phyloP scores from a whole-genome alignment of 2,797 vertebrate species.

The Pteropus rufus region DNA sequence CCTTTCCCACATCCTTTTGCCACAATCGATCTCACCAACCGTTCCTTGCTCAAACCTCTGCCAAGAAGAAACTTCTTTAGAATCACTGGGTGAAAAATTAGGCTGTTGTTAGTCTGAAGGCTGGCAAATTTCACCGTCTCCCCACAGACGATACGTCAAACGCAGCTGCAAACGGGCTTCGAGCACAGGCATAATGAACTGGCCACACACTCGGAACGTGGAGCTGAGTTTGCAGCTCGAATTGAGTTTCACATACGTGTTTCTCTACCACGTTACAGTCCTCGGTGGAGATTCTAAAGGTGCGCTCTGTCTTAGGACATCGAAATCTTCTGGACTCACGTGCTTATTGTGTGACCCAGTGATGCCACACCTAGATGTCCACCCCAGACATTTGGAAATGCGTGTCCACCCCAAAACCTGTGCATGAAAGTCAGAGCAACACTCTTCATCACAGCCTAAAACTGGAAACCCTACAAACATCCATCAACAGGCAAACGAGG shows the following conservation, averaged over 20 bases:
- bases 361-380: not conserved
- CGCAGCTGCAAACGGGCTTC: not conserved
- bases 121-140: slow-evolving; percentile 38
- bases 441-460: not conserved
- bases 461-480: not conserved
- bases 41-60: not conserved
- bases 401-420: not conserved
- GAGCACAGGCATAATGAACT: slow-evolving; percentile 2
- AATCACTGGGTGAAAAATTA: slow-evolving; percentile 29
- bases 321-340: not conserved
- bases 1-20: not conserved
- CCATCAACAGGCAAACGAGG: not conserved
- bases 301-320: not conserved
- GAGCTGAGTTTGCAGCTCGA: not conserved
- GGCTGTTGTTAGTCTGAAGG: slow-evolving; percentile 27
- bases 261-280: not conserved
- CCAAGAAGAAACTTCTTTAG: slow-evolving; percentile 27
- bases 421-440: not conserved
- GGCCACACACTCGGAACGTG: not conserved
- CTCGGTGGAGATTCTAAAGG: not conserved
- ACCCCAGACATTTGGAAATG: not conserved
- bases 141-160: slow-evolving; percentile 38
- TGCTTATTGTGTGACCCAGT: not conserved
- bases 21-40: not conserved
- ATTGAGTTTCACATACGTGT: not conserved